Base-by-base conservation (phyloP, 2,113 vertebrate species). In the Leptocoma aspasia region DNA sequence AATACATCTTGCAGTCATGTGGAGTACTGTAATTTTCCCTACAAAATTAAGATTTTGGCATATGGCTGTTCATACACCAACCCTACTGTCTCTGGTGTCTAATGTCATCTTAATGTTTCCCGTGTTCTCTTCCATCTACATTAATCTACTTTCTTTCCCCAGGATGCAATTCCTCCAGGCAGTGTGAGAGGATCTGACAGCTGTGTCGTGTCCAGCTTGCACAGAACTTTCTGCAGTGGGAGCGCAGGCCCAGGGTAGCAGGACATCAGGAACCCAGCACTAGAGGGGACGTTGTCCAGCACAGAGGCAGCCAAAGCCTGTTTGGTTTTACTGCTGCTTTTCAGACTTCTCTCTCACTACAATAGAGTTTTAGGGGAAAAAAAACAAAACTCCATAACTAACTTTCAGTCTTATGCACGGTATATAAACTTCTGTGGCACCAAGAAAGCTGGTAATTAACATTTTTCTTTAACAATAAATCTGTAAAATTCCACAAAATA, bases 161-260 rank as follows among this genome's bases (percentile, higher is more conserved):
- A 9, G 3, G 44, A 37, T 24, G 20, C 27, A 59, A 23, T 6
- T 39, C 52, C 68, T 50, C 26, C 44, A 11, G 50, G 57, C 19
- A 23, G 17, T 0, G 6, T 5, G 11, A 4, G 28, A 39, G 26
- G 59, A 86, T 57, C 30, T 0, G 5, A 75, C 0, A 9, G 73
- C 24, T 27, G 49, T 0, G 3, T 18, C 0, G 0, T 3, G 11
- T 61, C 33, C 82, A 53, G 35, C 61, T 61, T 13, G 49, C 57
- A 78, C 23, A 28, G 47, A 57, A 17, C 23, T 9, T 44, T 26
- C 54, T 28, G 15, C 33, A 42, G 49, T 7, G 11, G 37, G 59
- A 80, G 35, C 2, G 1, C 0, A 16, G 57, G 68, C 35, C 35
- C 37, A 28, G 14, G n/a, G 39, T 30, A 77, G 15, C 13, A 39